These are phyloP conservation scores for Chloromyia formosa DNA, from an alignment of 2,888 invertebrate species.

Conservation along the genomic window DNA sequence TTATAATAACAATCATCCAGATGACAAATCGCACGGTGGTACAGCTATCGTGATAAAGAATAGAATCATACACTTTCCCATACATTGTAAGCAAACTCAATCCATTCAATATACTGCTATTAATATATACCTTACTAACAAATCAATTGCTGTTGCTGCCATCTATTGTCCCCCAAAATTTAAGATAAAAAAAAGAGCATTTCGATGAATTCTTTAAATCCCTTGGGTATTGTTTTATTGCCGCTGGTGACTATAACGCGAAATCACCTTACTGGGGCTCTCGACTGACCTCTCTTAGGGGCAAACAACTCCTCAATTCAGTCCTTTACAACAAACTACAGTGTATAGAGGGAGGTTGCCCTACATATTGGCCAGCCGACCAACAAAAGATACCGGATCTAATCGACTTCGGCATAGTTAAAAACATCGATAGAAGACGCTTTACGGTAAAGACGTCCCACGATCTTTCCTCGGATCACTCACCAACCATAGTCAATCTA, in stretches of 20 bases:
- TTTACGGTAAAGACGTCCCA: background rate
- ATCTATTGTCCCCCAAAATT: slow-evolving; percentile 30
- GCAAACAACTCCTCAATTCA: background rate
- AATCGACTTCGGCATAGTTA: background rate
- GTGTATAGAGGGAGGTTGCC: background rate
- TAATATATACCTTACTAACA: background rate
- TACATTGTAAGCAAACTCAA: background rate
- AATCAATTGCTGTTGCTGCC: background rate
- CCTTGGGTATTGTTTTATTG: background rate
- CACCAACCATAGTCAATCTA: background rate
- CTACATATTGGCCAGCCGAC: background rate
- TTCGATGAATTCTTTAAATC: slow-evolving; percentile 3
- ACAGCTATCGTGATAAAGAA: slow-evolving; percentile 27
- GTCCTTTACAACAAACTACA: background rate
- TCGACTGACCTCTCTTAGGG: background rate
- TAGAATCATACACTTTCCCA: slow-evolving; percentile 19
- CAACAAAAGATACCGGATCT: background rate
- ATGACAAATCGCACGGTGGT: slow-evolving; percentile 12
- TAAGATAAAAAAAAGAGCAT: background rate
- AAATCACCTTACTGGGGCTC: background rate
- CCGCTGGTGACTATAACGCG: background rate
- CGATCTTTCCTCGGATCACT: slow-evolving; percentile 11
- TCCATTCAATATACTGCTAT: slow-evolving; percentile 24
- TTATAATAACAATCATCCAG: slow-evolving; percentile 16
- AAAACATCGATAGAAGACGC: background rate